Percentiles rank a stretch among this genome's conserved stretches.
phyloP scores from a whole-genome alignment of 2,797 vertebrate genomes.

The Phalloptychus januarius region DNA sequence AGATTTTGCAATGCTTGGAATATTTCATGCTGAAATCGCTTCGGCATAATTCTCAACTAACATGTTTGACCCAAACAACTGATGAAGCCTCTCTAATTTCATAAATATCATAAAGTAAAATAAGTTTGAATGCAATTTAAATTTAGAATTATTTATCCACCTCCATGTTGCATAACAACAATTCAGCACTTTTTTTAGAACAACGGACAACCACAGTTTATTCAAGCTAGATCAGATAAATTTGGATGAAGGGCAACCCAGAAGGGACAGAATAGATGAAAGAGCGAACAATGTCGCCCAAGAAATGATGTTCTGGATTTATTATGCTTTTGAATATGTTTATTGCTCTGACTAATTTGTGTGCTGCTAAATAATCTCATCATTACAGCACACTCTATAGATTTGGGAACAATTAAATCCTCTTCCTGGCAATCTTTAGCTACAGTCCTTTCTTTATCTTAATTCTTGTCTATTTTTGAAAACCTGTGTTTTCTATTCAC shows the following conservation, averaged over 20 bases:
- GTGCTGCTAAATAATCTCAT: background rate
- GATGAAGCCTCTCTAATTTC: background rate
- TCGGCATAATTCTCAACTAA: background rate
- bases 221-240: slow-evolving; percentile 1
- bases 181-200: background rate
- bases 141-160: background rate
- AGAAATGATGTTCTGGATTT: background rate
- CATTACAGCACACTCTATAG: background rate
- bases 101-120: background rate
- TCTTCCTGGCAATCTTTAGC: background rate
- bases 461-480: background rate
- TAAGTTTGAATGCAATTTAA: background rate
- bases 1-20: background rate
- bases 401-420: background rate
- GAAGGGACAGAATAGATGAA: background rate
- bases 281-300: background rate
- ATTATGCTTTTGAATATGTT: background rate
- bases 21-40: no score
- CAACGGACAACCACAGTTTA: background rate
- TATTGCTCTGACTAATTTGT: background rate
- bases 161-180: background rate
- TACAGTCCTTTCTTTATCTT: background rate
- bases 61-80: background rate
- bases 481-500: background rate
- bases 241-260: background rate